Base-by-base conservation (phyloP, 2,888 invertebrate genomes). In the Drosophila nigritarsus region DNA sequence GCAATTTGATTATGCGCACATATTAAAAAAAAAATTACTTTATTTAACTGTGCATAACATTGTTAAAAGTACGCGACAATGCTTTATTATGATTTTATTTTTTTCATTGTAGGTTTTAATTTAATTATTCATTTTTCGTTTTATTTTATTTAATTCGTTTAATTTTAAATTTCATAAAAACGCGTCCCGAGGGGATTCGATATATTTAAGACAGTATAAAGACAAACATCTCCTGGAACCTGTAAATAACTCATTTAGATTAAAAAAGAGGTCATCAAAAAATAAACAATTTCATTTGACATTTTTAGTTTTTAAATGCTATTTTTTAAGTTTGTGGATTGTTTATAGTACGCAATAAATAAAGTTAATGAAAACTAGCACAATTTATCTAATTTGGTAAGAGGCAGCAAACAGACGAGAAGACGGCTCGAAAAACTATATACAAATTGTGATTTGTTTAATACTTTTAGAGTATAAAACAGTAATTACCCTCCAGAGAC, bases 11-110 rank as follows among this genome's bases (percentile, higher is more conserved):
- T 24, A 24, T 45, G 7, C 13, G 20, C 7, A 13, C 13, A 45
- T 13, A 13, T 73, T 58, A 68, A 62, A 24, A 45, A 20, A 45
- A 30, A 55, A 24, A 18, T 15, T 18, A 5, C 9, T 40, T 40
- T 0, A n/a, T n/a, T 40, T 40, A 9, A 40, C 9, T n/a, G 5
- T n/a, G n/a, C n/a, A n/a, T 40, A 4, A 20, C 5, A 34, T 5
- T n/a, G n/a, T n/a, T 40, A 11, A 40, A 5, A n/a, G 11, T 11
- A 2, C 11, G 40, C 1, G 1, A 13, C 11, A 20, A 3, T 1
- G 1, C 0, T 2, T 15, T 36, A 15, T 15, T 36, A 6, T 2
- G 36, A 6, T 3, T 15, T 15, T 36, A 0, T 15, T 36, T 36
- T 36, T 36, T 29, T 29, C 15, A 36, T 6, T 36, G 6, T 3